Base-by-base conservation (phyloP, 2,888 invertebrate genomes). In the Cryptus viduatorius region DNA sequence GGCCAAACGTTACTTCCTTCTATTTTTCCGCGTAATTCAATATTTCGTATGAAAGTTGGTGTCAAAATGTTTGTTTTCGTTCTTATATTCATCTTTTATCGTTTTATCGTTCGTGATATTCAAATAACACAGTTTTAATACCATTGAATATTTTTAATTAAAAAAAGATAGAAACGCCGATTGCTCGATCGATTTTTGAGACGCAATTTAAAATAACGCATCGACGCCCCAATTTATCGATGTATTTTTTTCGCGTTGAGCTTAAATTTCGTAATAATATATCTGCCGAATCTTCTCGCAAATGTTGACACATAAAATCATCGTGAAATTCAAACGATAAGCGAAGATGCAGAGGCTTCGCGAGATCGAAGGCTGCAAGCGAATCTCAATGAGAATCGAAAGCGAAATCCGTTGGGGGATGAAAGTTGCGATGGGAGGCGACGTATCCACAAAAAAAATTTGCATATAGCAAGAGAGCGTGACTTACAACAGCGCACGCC, bases 381-480 rank as follows among this genome's bases (percentile, higher is more conserved):
- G 87, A 88, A 87, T 89, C 65, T 84, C 64, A 72, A 50, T 78
- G 50, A 65, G 10, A 75, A 46, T 86, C 84, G 87, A 86, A 85
- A 83, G 87, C 79, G 81, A 83, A 84, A 83, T 29, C 24, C 29
- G 44, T 48, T 65, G 46, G 44, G 3, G 50, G 65, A 48, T 83
- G 83, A 82, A 85, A 65, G 72, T 50, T 48, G 69, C 37, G 37
- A 84, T 84, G 75, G 88, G 87, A 86, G 84, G 86, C 79, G 72
- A 79, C 79, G 10, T 14, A 31, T 56, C 24, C 29, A 42, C 50
- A 86, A 82, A 69, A 69, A 68, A 79, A 85, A 93, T 93, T 92
- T 93, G 88, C 93, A 93, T 93, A 92, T 91, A 92, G 91, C 92
- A 44, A 37, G 37, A 37, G 61, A 93, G 92, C 93, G 92, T 93